Evolutionary conservation across 2,113 vertebrate genomes (phyloP).

Genomic region (Mastomys coucha): DNA sequence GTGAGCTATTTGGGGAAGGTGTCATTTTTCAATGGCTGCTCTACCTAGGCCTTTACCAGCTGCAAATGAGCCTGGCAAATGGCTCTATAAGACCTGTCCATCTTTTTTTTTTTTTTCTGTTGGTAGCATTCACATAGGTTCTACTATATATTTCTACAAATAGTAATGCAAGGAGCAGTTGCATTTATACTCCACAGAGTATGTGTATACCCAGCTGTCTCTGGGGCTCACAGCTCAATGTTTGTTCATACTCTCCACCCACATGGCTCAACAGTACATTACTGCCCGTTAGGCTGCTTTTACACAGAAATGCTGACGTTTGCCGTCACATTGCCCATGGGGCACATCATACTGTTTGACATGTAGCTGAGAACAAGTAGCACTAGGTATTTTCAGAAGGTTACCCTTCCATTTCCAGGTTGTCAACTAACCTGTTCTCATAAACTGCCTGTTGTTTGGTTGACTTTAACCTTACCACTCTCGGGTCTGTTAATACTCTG

Average conservation of each 20-base stretch:
- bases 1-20: no score
- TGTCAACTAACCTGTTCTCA: neutral
- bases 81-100: neutral
- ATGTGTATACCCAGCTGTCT: neutral
- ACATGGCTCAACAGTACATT: neutral
- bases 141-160: neutral
- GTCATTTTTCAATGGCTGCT: neutral
- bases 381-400: neutral
- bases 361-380: neutral
- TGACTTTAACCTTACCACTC: neutral
- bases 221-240: neutral
- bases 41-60: neutral
- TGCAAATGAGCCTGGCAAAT: neutral
- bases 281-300: neutral
- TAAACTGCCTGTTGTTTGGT: neutral
- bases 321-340: neutral
- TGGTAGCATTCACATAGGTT: neutral
- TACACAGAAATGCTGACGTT: neutral
- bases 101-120: neutral
- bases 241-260: neutral
- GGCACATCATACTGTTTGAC: neutral
- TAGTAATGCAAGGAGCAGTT: neutral
- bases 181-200: neutral
- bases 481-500: neutral
- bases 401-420: neutral